phyloP scores from a whole-genome alignment of 1,140 invertebrate genomes.

The Bombus picipes region DNA sequence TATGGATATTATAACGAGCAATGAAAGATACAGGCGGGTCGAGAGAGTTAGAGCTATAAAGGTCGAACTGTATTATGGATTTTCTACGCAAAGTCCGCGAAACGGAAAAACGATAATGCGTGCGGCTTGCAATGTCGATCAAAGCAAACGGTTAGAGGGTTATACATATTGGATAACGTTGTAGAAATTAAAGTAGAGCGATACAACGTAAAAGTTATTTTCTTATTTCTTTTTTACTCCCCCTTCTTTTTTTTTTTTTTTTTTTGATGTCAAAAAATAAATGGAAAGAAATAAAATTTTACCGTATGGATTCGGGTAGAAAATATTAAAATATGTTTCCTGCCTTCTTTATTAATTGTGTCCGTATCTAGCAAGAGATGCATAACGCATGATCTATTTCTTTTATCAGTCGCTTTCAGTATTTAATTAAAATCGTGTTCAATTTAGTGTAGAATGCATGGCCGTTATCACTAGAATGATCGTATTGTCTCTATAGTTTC shows the following conservation, averaged over 20 bases:
- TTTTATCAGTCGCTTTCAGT: constrained; percentile 33
- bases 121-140: constrained; percentile 12
- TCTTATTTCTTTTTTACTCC: no score
- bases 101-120: constrained; percentile 18
- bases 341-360: not conserved
- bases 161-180: no score
- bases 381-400: constrained; percentile 3
- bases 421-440: constrained; percentile 58
- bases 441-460: constrained; percentile 16
- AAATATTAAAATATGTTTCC: not conserved
- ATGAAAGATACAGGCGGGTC: not conserved
- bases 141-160: not conserved
- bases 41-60: not conserved
- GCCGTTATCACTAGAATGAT: constrained; percentile 22
- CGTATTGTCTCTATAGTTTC: not conserved
- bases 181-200: not conserved
- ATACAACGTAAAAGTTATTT: no score
- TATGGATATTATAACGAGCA: no score
- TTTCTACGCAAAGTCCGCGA: not conserved
- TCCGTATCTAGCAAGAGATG: not conserved
- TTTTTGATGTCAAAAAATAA: not conserved
- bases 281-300: not conserved
- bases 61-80: not conserved
- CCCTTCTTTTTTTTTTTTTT: accelerated
- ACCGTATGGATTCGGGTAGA: not conserved